Evolutionary conservation across 2,888 invertebrate genomes (phyloP).

Genomic region (Sisyra terminalis): DNA sequence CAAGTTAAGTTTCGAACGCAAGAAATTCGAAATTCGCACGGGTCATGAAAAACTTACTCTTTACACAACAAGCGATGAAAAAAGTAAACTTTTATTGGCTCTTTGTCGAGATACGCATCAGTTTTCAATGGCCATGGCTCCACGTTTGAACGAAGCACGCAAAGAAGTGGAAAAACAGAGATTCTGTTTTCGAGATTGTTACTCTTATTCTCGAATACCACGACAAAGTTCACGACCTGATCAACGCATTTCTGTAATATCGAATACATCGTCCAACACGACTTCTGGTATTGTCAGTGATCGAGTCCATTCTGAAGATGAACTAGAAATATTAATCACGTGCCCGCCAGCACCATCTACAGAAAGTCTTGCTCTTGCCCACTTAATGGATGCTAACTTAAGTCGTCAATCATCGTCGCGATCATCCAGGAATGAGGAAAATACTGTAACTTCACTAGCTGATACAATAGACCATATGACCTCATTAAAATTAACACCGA

Average conservation of each 20-base stretch:
- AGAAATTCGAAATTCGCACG: constrained; percentile 91
- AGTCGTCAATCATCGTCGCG: constrained; percentile 38
- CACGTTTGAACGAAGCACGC: constrained; percentile 65
- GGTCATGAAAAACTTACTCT: constrained; percentile 77
- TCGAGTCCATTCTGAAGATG: constrained; percentile 86
- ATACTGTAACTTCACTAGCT: constrained; percentile 10
- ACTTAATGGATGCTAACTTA: constrained; percentile 49
- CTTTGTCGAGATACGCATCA: constrained; percentile 88
- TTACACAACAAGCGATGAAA: constrained; percentile 84
- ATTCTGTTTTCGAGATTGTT: constrained; percentile 44
- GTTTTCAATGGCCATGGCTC: constrained; percentile 85
- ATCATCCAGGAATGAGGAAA: constrained; percentile 18
- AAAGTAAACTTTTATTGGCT: constrained; percentile 77
- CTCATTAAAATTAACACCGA: constrained; percentile 9
- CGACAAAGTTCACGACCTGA: constrained; percentile 29
- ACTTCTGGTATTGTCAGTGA: constrained; percentile 95
- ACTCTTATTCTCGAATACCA: constrained; percentile 43
- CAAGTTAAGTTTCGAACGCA: constrained; percentile 89
- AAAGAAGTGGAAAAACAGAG: constrained; percentile 65
- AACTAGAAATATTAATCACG: constrained; percentile 76
- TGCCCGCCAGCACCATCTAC: constrained; percentile 73
- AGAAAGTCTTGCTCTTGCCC: constrained; percentile 67
- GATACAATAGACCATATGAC: constrained; percentile 12
- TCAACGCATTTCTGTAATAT: constrained; percentile 79
- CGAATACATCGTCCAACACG: constrained; percentile 89